Evolutionary conservation across 2,113 vertebrate species (phyloP).

Genomic region (Pomatostomus ruficeps): DNA sequence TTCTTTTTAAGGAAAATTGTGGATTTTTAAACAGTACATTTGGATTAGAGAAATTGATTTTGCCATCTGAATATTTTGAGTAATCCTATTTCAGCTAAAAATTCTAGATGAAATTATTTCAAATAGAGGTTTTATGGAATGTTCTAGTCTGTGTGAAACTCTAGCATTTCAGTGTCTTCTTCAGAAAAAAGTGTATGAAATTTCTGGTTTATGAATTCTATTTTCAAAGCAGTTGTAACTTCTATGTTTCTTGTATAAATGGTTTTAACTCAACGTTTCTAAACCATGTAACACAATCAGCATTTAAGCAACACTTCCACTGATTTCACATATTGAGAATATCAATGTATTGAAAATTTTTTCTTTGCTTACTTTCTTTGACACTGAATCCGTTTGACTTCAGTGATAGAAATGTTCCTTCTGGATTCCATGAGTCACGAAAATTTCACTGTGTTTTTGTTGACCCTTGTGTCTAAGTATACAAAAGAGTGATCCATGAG

Average conservation of each 20-base stretch:
- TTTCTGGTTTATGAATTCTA: not conserved
- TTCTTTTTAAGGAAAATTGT: not conserved
- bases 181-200: not conserved
- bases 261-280: not conserved
- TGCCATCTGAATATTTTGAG: not conserved
- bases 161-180: not conserved
- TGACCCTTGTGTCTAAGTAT: not conserved
- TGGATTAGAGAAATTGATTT: not conserved
- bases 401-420: not conserved
- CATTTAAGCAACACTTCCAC: not conserved
- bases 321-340: not conserved
- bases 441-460: not conserved
- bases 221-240: not conserved
- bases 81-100: not conserved
- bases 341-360: not conserved
- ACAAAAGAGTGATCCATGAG: not conserved
- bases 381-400: not conserved
- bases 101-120: not conserved
- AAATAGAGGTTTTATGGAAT: not conserved
- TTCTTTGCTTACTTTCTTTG: not conserved
- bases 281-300: not conserved
- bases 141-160: not conserved
- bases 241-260: not conserved
- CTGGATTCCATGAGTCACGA: not conserved
- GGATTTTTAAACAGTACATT: not conserved